Percentiles rank a stretch among this genome's conserved stretches.
These are phyloP conservation scores for Pterocles burchelli DNA, from an alignment of 2,113 vertebrate genomes.

Conservation along the genomic window DNA sequence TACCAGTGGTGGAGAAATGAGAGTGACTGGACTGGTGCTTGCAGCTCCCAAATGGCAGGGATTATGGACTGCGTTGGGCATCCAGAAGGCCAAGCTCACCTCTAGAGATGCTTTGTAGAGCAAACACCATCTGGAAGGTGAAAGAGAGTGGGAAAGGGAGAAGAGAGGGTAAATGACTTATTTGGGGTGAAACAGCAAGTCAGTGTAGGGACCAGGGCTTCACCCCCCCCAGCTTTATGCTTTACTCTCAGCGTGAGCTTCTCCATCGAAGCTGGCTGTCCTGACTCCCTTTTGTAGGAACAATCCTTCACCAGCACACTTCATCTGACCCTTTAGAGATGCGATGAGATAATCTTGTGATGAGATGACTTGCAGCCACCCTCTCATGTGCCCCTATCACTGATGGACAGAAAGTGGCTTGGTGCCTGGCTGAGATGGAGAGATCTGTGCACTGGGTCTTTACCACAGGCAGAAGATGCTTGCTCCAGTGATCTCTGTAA, in stretches of 20 bases:
- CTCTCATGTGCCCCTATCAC: not conserved
- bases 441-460: rapidly evolving
- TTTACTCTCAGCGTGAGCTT: not conserved
- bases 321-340: not conserved
- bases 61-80: not conserved
- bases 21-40: not conserved
- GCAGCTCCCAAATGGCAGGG: not conserved
- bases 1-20: not conserved
- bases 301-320: not conserved
- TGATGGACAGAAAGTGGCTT: not conserved
- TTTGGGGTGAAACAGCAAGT: not conserved
- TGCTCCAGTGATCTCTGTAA: not conserved
- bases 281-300: not conserved
- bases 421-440: not conserved
- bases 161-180: not conserved
- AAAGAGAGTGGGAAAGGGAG: not conserved
- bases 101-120: too few relatives aligned
- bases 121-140: not conserved
- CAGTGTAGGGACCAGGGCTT: not conserved
- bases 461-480: not conserved
- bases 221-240: not conserved
- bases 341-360: not conserved
- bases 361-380: not conserved
- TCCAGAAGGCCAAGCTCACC: not conserved
- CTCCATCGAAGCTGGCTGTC: not conserved